Percentiles rank a stretch among this genome's conserved stretches.
phyloP scores from a whole-genome alignment of 2,113 vertebrate species.

The Heterotilapia buettikoferi region DNA sequence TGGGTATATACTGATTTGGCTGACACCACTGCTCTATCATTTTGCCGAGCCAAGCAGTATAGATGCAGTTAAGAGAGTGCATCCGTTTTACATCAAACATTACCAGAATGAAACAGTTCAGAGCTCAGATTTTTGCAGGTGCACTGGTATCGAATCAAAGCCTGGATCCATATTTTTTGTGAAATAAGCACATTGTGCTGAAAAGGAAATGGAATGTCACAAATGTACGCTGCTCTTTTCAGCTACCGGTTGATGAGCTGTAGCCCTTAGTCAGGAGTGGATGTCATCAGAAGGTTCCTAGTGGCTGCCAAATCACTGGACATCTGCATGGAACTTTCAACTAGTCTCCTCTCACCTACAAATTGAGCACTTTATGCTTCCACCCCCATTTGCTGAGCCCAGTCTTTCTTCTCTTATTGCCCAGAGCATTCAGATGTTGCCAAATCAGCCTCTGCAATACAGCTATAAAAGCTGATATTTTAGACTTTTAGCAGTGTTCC shows the following conservation, averaged over 20 bases:
- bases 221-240: not conserved
- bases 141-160: not conserved
- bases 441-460: not conserved
- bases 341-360: not conserved
- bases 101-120: not conserved
- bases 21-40: slow-evolving; percentile 22
- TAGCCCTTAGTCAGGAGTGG: not conserved
- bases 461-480: not conserved
- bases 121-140: not conserved
- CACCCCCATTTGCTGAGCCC: not conserved
- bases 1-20: slow-evolving; percentile 32
- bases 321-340: not conserved
- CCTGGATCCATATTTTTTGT: not conserved
- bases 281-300: not conserved
- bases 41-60: slow-evolving; percentile 35
- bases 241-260: not conserved
- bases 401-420: not conserved
- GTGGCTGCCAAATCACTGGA: not conserved
- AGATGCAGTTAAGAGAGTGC: slow-evolving; percentile 1
- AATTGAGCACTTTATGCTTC: not conserved
- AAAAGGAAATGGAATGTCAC: not conserved
- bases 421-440: not conserved
- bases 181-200: not conserved
- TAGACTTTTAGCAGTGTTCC: not conserved
- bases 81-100: not conserved